Base-by-base conservation (phyloP, 2,797 vertebrate species). In the Coreius guichenoti region DNA sequence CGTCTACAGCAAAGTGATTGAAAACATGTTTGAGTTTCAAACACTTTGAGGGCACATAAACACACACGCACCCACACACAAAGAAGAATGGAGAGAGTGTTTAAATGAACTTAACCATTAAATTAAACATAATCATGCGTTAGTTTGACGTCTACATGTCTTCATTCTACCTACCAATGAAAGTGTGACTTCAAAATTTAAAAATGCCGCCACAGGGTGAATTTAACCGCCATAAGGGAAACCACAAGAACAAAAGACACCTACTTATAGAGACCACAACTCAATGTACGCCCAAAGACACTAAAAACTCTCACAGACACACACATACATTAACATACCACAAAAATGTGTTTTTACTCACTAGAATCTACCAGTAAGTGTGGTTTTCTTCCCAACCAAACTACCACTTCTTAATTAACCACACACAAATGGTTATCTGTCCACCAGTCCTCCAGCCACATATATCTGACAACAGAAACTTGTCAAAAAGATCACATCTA, bases 161-260 rank as follows among this genome's bases (percentile, higher is more conserved):
- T 79, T 70, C 13, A 16, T 33, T 29, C 8, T 33, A 13, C 11
- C 13, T 1, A 54, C 75, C 83, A 89, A 82, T 85, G 26, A 70
- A 23, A 74, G 72, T n/a, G 16, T 69, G 29, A 54, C 19, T 58
- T 81, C 1, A n/a, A 74, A 81, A 83, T 86, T 82, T 6, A 77
- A 87, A 88, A 87, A 82, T 87, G 68, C 75, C 85, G 80, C 86
- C 86, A 85, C 43, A 68, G 31, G 36, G 31, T 79, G 51, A 76
- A 39, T 74, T 81, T 51, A 79, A 21, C 51, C n/a, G 47, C 73
- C 58, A 43, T 43, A 54, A 17, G 29, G 68, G 51, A 86, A 83
- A 81, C 84, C 88, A 51, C 86, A 77, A 79, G 65, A 82, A 72
- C 33, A 36, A 54, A 54, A 82, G 80, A 47, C 33, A 23, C 73